Evolutionary conservation across 30 jellyfish, hydroid and myxozoan species (phyloP).

Genomic region (Aurelia sp.): DNA sequence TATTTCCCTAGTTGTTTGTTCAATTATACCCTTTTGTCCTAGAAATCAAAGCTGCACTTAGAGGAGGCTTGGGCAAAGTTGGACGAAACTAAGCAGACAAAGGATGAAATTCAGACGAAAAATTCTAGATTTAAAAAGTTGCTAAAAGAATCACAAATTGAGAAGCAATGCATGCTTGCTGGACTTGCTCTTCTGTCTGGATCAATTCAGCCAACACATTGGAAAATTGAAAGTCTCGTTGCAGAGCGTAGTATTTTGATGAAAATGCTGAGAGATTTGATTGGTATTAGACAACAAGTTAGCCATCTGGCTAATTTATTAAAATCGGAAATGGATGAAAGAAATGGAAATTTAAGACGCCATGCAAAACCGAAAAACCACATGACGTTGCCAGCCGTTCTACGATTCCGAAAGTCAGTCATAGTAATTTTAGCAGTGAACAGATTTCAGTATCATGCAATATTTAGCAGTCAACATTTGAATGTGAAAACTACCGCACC

Average conservation of each 20-base stretch:
- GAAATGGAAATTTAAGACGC: constrained; percentile 23
- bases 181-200: constrained; percentile 59
- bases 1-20: too few relatives aligned
- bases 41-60: constrained; percentile 45
- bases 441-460: constrained; percentile 40
- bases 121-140: constrained; percentile 14
- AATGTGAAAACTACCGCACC: background rate
- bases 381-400: constrained; percentile 34
- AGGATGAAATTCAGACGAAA: constrained; percentile 43
- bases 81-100: constrained; percentile 32
- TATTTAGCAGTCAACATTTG: constrained; percentile 5
- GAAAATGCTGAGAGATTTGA: constrained; percentile 4
- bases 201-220: background rate
- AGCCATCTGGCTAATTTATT: constrained; percentile 41
- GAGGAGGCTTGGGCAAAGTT: constrained; percentile 55
- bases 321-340: constrained; percentile 65
- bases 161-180: constrained; percentile 36
- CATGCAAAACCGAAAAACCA: constrained; percentile 4
- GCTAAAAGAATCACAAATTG: constrained; percentile 1
- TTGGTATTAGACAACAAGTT: constrained; percentile 31
- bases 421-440: constrained; percentile 68
- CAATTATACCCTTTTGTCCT: background rate
- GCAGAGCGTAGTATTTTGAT: constrained; percentile 11
- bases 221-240: constrained; percentile 4
- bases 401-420: constrained; percentile 71